phyloP scores from a whole-genome alignment of 2,797 vertebrate genomes.

The Sphenodon punctatus region DNA sequence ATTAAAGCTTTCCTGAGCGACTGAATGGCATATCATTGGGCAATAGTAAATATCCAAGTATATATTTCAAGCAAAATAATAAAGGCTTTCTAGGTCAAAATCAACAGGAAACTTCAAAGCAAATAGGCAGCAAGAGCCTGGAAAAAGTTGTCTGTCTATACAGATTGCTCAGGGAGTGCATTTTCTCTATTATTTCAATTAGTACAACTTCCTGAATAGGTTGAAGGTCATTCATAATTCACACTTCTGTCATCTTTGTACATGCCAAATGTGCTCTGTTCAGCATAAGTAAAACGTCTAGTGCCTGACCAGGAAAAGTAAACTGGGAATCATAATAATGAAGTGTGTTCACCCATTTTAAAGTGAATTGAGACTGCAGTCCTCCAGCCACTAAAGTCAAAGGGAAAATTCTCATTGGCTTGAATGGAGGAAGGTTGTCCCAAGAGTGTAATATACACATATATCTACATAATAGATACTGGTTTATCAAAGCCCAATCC shows the following conservation, averaged over 20 bases:
- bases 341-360: constrained; percentile 72
- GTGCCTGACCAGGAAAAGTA: constrained; percentile 78
- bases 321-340: constrained; percentile 76
- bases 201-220: constrained; percentile 83
- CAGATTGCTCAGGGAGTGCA: constrained; percentile 60
- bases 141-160: constrained; percentile 46
- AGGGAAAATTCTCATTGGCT: too few relatives aligned
- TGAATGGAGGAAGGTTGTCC: too few relatives aligned
- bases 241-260: constrained; percentile 80
- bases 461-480: too few relatives aligned
- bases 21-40: neutral
- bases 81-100: constrained; percentile 27
- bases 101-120: constrained; percentile 63
- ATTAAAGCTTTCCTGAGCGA: neutral
- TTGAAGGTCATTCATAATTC: constrained; percentile 82
- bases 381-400: too few relatives aligned
- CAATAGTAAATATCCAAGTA: constrained; percentile 30
- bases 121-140: neutral
- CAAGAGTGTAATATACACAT: too few relatives aligned
- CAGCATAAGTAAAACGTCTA: constrained; percentile 82
- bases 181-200: constrained; percentile 81
- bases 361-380: constrained; percentile 63
- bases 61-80: neutral
- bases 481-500: too few relatives aligned
- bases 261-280: constrained; percentile 79